phyloP scores from a whole-genome alignment of 2,888 invertebrate genomes.

The Syrista parreyssii region DNA sequence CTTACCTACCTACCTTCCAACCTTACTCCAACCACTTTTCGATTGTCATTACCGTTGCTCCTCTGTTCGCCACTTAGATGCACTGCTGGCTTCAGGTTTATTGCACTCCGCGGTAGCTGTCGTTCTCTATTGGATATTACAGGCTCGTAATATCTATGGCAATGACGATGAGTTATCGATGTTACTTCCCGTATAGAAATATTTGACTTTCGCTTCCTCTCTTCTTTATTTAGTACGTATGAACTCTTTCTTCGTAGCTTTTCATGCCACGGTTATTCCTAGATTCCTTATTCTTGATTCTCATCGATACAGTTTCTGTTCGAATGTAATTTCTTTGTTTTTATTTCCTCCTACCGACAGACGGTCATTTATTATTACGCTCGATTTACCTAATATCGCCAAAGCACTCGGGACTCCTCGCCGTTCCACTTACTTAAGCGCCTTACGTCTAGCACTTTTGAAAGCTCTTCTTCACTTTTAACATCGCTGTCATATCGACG shows the following conservation, averaged over 20 bases:
- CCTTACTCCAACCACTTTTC: conserved; percentile 45
- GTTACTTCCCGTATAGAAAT: neutral
- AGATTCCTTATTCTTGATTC: neutral
- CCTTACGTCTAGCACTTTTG: conserved; percentile 19
- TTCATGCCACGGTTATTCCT: conserved; percentile 1
- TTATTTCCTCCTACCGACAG: conserved; percentile 36
- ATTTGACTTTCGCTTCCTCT: neutral
- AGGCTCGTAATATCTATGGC: conserved; percentile 2
- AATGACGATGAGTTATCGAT: neutral
- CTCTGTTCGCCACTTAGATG: conserved; percentile 17
- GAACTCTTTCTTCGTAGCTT: neutral
- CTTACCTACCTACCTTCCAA: conserved; percentile 21
- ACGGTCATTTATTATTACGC: conserved; percentile 36
- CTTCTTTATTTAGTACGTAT: neutral
- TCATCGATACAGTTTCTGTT: neutral
- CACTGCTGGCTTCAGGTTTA: neutral
- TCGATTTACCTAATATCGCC: conserved; percentile 38
- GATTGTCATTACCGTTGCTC: conserved; percentile 58
- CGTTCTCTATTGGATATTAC: neutral
- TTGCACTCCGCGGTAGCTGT: neutral
- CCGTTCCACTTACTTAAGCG: conserved; percentile 15
- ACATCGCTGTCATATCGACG: conserved; percentile 20
- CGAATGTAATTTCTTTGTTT: conserved; percentile 1
- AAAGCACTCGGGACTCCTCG: neutral
- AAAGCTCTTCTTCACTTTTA: conserved; percentile 35